A percentile compares a stretch with the other conserved stretches of the same genome.
Conservation (phyloP, 2,888 invertebrate genomes). For the Lottia scabra region DNA sequence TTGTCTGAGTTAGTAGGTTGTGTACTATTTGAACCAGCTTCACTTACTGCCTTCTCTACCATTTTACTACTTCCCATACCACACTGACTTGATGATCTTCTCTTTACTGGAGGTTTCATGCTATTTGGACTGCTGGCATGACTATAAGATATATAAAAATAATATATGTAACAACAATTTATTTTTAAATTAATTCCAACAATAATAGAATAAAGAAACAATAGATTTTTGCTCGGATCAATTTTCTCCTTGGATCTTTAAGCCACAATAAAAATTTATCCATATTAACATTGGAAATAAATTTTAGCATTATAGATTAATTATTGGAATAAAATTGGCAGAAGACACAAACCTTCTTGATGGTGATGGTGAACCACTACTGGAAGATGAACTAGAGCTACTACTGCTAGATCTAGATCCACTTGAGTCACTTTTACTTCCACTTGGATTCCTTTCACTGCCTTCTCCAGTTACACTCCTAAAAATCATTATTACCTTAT, state of each 20-base stretch:
- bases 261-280: no score
- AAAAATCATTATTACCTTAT: no score
- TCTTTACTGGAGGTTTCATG: slow-evolving; percentile 31
- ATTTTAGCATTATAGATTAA: no score
- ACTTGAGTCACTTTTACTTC: slow-evolving; percentile 44
- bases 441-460: neutral
- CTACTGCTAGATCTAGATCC: slow-evolving; percentile 61
- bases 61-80: slow-evolving; percentile 28
- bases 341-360: slow-evolving; percentile 43
- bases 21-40: slow-evolving; percentile 14
- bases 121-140: slow-evolving; percentile 41
- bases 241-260: no score
- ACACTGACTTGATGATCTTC: slow-evolving; percentile 23
- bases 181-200: neutral
- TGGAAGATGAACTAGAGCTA: slow-evolving; percentile 64
- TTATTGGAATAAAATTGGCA: no score
- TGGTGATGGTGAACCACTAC: slow-evolving; percentile 68
- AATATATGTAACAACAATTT: neutral
- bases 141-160: slow-evolving; percentile 29
- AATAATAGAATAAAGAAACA: no score
- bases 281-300: no score
- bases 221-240: no score
- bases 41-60: slow-evolving; percentile 15
- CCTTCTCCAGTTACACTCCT: no score
- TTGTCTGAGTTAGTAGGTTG: slow-evolving; percentile 38